phyloP scores from a whole-genome alignment of 1,140 invertebrate species.

The Micrasema longulum region DNA sequence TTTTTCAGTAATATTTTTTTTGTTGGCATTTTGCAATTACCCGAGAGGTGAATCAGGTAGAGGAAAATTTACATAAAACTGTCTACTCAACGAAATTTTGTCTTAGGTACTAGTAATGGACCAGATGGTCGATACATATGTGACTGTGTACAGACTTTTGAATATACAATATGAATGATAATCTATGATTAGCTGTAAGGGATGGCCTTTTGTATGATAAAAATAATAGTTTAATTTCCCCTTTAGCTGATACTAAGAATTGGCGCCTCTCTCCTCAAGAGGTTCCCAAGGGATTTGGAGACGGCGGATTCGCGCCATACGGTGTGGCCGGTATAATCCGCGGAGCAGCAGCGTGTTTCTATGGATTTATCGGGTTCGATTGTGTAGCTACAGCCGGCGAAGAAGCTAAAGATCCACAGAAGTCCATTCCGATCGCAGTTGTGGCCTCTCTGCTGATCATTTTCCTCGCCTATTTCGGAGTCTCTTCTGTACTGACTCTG shows the following conservation, averaged over 20 bases:
- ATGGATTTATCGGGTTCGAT: conserved; percentile 92
- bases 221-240: too few species aligned
- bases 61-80: too few species aligned
- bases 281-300: conserved; percentile 66
- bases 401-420: conserved; percentile 90
- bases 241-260: conserved; percentile 71
- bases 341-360: conserved; percentile 91
- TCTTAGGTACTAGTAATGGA: too few species aligned
- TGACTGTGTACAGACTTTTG: too few species aligned
- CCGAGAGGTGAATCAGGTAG: too few species aligned
- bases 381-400: conserved; percentile 87
- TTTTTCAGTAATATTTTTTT: too few species aligned
- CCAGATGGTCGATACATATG: too few species aligned
- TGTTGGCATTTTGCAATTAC: too few species aligned
- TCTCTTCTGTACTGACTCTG: conserved; percentile 88
- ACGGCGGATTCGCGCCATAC: conserved; percentile 86
- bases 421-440: conserved; percentile 90
- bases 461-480: conserved; percentile 89
- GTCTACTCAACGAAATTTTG: too few species aligned
- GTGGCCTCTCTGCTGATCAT: conserved; percentile 84
- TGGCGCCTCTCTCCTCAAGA: conserved; percentile 74
- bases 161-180: too few species aligned
- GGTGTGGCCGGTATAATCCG: conserved; percentile 82
- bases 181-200: too few species aligned
- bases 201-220: too few species aligned